Percentiles rank a stretch among this genome's conserved stretches.
Conservation (phyloP, 2,888 invertebrate species). For the Pseudeuparius sepicola region DNA sequence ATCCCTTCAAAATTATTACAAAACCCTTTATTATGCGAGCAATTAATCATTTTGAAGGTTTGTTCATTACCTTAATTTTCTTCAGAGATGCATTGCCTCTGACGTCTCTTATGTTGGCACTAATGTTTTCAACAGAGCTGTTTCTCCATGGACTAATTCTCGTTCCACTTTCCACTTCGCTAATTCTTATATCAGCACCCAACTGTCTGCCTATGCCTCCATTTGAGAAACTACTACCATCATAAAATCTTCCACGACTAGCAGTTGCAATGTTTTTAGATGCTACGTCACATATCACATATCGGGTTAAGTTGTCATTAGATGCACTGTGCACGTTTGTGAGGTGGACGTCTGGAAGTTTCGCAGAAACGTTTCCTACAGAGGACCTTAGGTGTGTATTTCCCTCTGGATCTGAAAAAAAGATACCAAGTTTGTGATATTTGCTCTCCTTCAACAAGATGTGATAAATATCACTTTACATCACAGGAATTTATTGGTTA, state of each 20-base stretch:
- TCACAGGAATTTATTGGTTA: too few species aligned
- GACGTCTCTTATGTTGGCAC: constrained; percentile 29
- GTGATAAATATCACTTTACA: too few species aligned
- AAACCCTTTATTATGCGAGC: too few species aligned
- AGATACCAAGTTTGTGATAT: too few species aligned
- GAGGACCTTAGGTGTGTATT: constrained; percentile 29
- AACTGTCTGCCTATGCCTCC: constrained; percentile 15
- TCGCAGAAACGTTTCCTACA: constrained; percentile 28
- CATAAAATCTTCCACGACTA: constrained; percentile 8
- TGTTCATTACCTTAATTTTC: constrained; percentile 36
- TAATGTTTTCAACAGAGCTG: constrained; percentile 36
- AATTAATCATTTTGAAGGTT: too few species aligned
- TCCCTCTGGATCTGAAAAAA: constrained; percentile 24
- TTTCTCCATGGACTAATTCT: constrained; percentile 29
- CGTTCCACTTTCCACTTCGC: constrained; percentile 3
- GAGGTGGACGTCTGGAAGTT: constrained; percentile 28
- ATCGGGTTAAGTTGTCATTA: too few species aligned
- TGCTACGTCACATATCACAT: too few species aligned
- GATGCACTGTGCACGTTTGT: constrained; percentile 39
- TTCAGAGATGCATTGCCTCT: constrained; percentile 32
- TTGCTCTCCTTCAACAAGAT: too few species aligned
- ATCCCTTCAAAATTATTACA: too few species aligned
- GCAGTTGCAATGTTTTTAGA: constrained; percentile 21
- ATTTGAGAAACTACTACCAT: constrained; percentile 7
- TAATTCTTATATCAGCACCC: constrained; percentile 11